Conservation (phyloP, 2,113 vertebrate species). For the Cyphomyrus plagiostoma region DNA sequence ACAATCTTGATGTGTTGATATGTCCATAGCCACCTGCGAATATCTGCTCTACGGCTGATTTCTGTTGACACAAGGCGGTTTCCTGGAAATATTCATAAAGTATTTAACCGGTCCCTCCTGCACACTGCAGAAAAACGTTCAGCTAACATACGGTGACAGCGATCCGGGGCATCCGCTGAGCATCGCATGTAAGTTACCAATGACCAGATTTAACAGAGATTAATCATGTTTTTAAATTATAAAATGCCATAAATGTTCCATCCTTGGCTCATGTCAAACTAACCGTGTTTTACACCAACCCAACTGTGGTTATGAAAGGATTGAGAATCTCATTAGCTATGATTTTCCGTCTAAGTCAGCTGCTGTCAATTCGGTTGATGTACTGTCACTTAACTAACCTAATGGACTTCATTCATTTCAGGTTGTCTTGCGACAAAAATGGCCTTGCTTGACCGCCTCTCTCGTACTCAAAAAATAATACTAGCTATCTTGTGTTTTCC, state of each 20-base stretch:
- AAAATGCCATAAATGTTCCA: background rate
- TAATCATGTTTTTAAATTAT: background rate
- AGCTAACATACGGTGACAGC: background rate
- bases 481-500: constrained; percentile 31
- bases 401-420: background rate
- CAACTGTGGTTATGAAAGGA: background rate
- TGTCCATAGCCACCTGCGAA: background rate
- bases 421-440: constrained; percentile 6
- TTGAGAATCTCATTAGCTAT: background rate
- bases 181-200: background rate
- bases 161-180: background rate
- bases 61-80: background rate
- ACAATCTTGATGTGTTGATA: background rate
- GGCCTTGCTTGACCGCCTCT: constrained; percentile 22
- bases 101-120: background rate
- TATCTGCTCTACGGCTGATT: background rate
- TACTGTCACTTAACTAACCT: background rate
- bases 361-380: background rate
- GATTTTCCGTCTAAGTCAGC: background rate
- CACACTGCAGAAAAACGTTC: background rate
- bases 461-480: constrained; percentile 28
- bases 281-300: background rate
- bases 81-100: background rate
- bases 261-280: background rate
- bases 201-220: background rate